These are phyloP conservation scores for Chrysodeixis includens DNA, from an alignment of 2,888 invertebrate genomes.

Conservation along the genomic window DNA sequence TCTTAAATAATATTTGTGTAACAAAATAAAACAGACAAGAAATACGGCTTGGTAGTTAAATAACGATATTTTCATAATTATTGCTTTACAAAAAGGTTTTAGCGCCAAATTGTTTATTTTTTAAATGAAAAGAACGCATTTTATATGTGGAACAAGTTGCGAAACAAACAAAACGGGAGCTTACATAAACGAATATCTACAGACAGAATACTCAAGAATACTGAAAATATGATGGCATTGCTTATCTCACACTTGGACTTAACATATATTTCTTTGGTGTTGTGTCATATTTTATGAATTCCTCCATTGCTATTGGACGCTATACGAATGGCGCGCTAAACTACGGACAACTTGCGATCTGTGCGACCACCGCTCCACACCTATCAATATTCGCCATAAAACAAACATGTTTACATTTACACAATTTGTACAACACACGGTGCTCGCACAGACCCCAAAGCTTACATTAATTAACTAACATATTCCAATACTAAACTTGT, in stretches of 20 bases:
- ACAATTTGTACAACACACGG: conserved; percentile 62
- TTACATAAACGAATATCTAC: conserved; percentile 47
- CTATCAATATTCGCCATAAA: conserved; percentile 47
- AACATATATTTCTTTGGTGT: conserved; percentile 87
- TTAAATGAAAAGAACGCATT: conserved; percentile 8
- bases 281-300: conserved; percentile 79
- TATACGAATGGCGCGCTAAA: conserved; percentile 79
- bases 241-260: conserved; percentile 80
- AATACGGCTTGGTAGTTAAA: conserved; percentile 39
- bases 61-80: conserved; percentile 23
- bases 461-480: conserved; percentile 69
- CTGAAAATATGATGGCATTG: conserved; percentile 84
- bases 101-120: conserved; percentile 26
- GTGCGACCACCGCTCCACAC: conserved; percentile 61
- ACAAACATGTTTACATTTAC: conserved; percentile 54
- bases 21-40: conserved; percentile 49
- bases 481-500: conserved; percentile 68
- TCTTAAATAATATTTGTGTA: conserved; percentile 43
- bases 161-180: conserved; percentile 20
- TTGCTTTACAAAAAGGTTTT: conserved; percentile 13
- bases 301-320: conserved; percentile 85
- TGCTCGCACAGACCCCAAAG: conserved; percentile 67
- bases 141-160: conserved; percentile 11
- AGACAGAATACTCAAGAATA: conserved; percentile 82
- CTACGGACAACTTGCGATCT: conserved; percentile 64